Evolutionary conservation across 1,140 invertebrate species (phyloP), one percentile per base, ranked within the genome.

Genomic region (Meloidogyne floridensis): DNA sequence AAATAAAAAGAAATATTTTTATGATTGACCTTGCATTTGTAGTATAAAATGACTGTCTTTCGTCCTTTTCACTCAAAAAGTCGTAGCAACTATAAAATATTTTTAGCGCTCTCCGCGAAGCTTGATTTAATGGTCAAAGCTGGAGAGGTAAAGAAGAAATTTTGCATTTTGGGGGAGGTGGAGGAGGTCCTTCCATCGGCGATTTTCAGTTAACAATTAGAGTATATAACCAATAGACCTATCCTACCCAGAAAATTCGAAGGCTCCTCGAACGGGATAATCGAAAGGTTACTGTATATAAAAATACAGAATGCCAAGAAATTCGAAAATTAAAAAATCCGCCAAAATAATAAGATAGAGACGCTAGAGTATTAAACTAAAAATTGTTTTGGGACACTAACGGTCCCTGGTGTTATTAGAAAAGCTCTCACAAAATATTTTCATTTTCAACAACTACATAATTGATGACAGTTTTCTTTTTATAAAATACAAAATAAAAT

Each of bases 21-120:
- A n/a, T n/a, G 6, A 65, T 65, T 65, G 59, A 65, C 59, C 59
- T 65, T 65, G 59, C 59, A 65, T 65, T 65, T 65, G 15, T 65
- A 32, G 32, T 32, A 32, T 32, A n/a, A n/a, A 59, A 59, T 15
- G 11, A 15, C 11, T 59, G 13, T 59, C 13, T 32, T 3, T 9
- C 13, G 56, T 65, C 59, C 59, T 65, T 65, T 65, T 65, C 59
- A 65, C 59, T 65, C 59, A 65, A 65, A 65, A 65, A 65, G 4
- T 65, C 59, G 15, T 65, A 65, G 53, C 53, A 54, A 15, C 4
- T 59, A 59, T 15, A 65, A 65, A 65, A 65, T 65, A n/a, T 65
- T n/a, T 65, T n/a, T 59, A 3, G 13, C 56, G 56, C 56, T n/a
- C 56, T 59, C 13, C 56, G 13, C 56, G 56, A 59, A 59, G 59